Percentiles rank a stretch among this genome's conserved stretches.
phyloP scores from a whole-genome alignment of 2,797 vertebrate genomes.

The Amniataba percoides region DNA sequence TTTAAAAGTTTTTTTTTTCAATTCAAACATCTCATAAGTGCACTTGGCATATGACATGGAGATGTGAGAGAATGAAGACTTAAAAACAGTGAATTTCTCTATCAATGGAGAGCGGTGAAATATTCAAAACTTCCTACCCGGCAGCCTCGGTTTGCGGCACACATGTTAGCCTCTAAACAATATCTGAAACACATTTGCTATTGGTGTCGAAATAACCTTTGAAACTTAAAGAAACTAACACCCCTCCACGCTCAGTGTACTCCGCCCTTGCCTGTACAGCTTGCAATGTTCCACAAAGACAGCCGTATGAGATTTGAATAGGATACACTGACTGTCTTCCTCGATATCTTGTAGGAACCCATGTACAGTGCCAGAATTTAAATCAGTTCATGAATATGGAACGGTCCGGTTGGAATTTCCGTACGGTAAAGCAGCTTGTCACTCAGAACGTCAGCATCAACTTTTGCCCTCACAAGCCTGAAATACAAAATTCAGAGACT shows the following conservation, averaged over 20 bases:
- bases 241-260: conserved; percentile 33
- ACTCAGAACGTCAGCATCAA: conserved; percentile 86
- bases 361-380: conserved; percentile 86
- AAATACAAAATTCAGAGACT: conserved; percentile 86
- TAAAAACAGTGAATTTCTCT: conserved; percentile 34
- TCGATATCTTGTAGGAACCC: conserved; percentile 80
- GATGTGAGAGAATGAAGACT: conserved; percentile 24
- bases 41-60: conserved; percentile 14
- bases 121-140: conserved; percentile 29
- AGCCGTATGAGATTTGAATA: conserved; percentile 69
- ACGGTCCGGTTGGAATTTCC: conserved; percentile 85
- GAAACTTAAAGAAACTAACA: conserved; percentile 66
- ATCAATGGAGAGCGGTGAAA: conserved; percentile 49
- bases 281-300: conserved; percentile 68
- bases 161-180: conserved; percentile 49
- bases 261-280: conserved; percentile 47
- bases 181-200: conserved; percentile 58
- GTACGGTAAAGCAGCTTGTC: conserved; percentile 87
- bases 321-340: conserved; percentile 76
- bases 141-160: conserved; percentile 30
- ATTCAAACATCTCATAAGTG: conserved; percentile 21
- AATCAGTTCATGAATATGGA: conserved; percentile 90
- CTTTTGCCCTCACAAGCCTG: conserved; percentile 86
- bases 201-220: conserved; percentile 52
- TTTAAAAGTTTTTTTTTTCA: conserved; percentile 42